Evolutionary conservation across 2,888 invertebrate genomes (phyloP).

Genomic region (Dusona sp.): DNA sequence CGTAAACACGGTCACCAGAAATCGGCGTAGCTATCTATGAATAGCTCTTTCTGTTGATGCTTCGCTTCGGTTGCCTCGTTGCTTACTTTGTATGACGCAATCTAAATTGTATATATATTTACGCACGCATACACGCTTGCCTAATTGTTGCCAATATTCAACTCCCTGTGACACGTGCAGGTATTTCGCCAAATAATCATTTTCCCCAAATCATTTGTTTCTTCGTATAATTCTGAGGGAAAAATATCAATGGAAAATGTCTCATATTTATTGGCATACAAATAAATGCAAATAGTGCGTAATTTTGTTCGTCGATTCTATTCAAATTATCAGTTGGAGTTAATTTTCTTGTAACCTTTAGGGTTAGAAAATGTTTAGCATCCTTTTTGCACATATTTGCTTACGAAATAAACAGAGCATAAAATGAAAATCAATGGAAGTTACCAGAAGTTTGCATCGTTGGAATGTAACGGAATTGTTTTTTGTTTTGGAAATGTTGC

Average conservation of each 20-base stretch:
- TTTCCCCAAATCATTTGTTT: not conserved
- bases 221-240: not conserved
- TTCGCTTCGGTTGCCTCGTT: conserved; percentile 59
- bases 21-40: conserved; percentile 18
- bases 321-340: not conserved
- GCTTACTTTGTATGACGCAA: conserved; percentile 80
- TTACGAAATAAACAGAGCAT: not conserved
- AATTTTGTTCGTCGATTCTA: not conserved
- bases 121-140: conserved; percentile 28
- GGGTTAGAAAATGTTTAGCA: too few relatives aligned
- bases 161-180: conserved; percentile 5
- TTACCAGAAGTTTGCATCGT: too few relatives aligned
- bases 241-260: not conserved
- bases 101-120: conserved; percentile 50
- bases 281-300: not conserved
- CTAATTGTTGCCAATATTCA: conserved; percentile 43
- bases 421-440: too few relatives aligned
- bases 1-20: conserved; percentile 78
- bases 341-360: not conserved
- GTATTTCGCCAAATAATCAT: conserved; percentile 3
- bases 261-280: not conserved
- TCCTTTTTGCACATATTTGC: not conserved
- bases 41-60: conserved; percentile 32
- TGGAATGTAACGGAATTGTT: too few relatives aligned
- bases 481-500: too few relatives aligned